Conservation (phyloP, 1,140 invertebrate species). For the Apocrypta bakeri region DNA sequence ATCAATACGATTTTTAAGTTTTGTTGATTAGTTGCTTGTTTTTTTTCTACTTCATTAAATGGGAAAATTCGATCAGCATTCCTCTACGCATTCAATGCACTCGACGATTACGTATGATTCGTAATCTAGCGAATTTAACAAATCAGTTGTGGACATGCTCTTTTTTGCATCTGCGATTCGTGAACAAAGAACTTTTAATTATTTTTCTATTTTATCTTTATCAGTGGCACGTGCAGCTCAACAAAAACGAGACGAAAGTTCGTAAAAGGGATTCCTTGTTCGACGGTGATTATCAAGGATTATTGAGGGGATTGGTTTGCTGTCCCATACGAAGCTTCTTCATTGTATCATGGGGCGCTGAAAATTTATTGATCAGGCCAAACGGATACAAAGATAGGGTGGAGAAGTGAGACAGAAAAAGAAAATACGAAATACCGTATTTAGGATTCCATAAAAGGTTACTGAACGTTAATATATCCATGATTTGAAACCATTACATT, state of each 20-base stretch:
- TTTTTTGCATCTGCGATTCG: not conserved
- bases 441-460: not conserved
- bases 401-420: not conserved
- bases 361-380: constrained; percentile 44
- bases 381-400: not conserved
- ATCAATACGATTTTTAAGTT: not conserved
- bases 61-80: not conserved
- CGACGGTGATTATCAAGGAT: constrained; percentile 59
- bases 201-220: constrained; percentile 17
- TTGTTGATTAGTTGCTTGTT: not conserved
- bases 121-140: not conserved
- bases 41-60: not conserved
- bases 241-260: constrained; percentile 52
- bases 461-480: not conserved
- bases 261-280: constrained; percentile 61
- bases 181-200: constrained; percentile 33
- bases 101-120: no score
- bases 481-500: no score
- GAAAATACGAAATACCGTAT: constrained; percentile 13
- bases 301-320: constrained; percentile 51
- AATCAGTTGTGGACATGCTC: not conserved
- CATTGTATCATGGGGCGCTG: constrained; percentile 29
- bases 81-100: not conserved
- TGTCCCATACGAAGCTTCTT: constrained; percentile 24
- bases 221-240: constrained; percentile 17